Evolutionary conservation across 2,888 invertebrate species (phyloP), one percentile per base, ranked within the genome.

Genomic region (Morinoia aosen): DNA sequence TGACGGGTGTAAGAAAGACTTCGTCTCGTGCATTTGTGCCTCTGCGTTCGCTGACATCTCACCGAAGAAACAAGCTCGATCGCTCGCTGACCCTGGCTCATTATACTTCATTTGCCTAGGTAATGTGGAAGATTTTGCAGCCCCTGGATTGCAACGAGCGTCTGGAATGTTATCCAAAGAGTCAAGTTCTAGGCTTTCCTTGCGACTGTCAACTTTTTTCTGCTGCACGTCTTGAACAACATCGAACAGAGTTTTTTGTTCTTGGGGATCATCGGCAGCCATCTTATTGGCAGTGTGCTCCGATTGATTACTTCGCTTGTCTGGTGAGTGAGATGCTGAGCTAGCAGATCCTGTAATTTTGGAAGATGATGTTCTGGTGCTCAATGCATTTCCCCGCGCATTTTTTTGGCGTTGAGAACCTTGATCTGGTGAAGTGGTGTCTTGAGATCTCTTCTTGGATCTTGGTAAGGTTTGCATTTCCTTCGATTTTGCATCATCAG

Each of bases 71-170:
- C 48, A 39, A 2, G 39, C 57, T 19, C 93, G 56, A 14, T 93
- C 93, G 33, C 57, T 19, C n/a, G 33, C 14, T 19, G n/a, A 33
- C n/a, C n/a, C 58, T 0, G 57, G n/a, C 57, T 93, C 93, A 57
- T 93, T 93, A 93, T 93, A 57, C 33, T 93, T 93, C 56, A 93
- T 93, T 39, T 56, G 57, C 48, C 58, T 93, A 0, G 93, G 93
- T 93, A 93, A 93, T 48, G 93, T 93, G 25, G 93, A 33, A 93
- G 93, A 56, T 39, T 48, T 39, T 12, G 19, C 14, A 90, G 57
- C 33, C 0, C 33, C 93, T 58, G 19, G 39, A 57, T 39, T 33
- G 12, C 93, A 11, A 33, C 25, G 12, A 33, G 11, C 48, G 56
- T 33, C 48, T 57, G 93, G 57, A 33, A 57, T 57, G 14, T 57